Evolutionary conservation across 2,113 vertebrate genomes (phyloP).

Genomic region (Pygoscelis adeliae): DNA sequence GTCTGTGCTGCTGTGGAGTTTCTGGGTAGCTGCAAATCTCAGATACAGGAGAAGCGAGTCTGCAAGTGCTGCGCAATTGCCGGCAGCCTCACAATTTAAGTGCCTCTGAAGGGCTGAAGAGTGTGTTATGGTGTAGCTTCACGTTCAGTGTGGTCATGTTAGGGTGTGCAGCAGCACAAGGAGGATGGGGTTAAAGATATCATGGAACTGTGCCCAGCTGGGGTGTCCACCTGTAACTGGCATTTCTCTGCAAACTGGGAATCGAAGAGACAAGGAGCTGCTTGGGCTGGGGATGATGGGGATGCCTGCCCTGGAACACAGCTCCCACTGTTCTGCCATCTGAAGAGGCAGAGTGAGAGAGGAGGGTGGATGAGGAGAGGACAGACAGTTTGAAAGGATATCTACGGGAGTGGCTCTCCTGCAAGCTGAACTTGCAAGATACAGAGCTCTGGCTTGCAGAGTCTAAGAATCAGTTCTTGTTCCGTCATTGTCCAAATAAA

Average conservation of each 20-base stretch:
- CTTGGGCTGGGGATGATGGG: not conserved
- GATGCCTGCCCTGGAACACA: not conserved
- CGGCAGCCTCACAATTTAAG: not conserved
- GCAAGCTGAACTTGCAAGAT: not conserved
- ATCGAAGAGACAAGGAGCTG: not conserved
- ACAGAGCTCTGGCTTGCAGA: not conserved
- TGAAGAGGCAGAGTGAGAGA: not conserved
- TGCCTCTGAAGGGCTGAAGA: not conserved
- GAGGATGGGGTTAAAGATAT: not conserved
- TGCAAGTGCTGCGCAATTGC: not conserved
- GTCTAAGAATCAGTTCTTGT: not conserved
- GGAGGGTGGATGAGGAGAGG: not conserved
- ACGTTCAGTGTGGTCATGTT: accelerated
- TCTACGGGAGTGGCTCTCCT: not conserved
- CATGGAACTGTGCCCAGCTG: not conserved
- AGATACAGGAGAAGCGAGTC: not conserved
- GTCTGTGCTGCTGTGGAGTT: not conserved
- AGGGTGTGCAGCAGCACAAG: not conserved
- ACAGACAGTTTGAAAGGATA: accelerated
- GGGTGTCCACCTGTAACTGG: not conserved
- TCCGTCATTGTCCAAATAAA: not conserved
- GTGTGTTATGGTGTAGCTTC: accelerated
- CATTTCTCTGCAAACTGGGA: not conserved
- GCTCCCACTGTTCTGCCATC: accelerated
- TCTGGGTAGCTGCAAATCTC: not conserved